A percentile compares a stretch with the other conserved stretches of the same genome.
These are phyloP conservation scores for Barypeithes pellucidus DNA, from an alignment of 2,888 invertebrate genomes.

Conservation along the genomic window DNA sequence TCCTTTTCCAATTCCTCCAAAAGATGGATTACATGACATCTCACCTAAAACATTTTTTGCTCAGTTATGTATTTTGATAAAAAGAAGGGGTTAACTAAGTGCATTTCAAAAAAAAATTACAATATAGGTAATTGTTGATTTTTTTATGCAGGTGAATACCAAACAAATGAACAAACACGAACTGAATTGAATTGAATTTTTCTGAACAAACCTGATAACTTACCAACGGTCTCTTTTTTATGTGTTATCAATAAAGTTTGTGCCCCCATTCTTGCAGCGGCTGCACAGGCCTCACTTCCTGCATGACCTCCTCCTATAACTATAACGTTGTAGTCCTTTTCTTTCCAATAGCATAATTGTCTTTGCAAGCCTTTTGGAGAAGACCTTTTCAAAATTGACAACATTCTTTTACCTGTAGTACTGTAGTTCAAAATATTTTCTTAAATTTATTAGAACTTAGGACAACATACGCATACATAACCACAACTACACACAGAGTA, in stretches of 20 bases:
- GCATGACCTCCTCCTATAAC: constrained; percentile 95
- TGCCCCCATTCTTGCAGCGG: constrained; percentile 88
- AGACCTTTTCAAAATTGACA: constrained; percentile 9
- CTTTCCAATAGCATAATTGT: constrained; percentile 34
- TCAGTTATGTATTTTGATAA: neutral
- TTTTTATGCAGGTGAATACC: no score
- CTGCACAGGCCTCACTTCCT: constrained; percentile 89
- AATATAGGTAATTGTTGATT: no score
- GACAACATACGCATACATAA: no score
- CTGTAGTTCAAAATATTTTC: neutral
- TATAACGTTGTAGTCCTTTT: constrained; percentile 78
- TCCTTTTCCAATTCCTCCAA: constrained; percentile 94
- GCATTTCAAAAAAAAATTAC: no score
- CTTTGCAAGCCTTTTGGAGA: neutral
- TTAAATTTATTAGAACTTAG: neutral
- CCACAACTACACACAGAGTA: no score
- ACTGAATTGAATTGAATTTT: no score
- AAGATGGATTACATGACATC: constrained; percentile 96
- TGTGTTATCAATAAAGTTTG: constrained; percentile 88
- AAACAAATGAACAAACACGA: no score
- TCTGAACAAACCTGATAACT: no score
- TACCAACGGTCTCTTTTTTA: constrained; percentile 86
- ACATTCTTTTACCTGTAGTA: neutral
- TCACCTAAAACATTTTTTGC: constrained; percentile 75
- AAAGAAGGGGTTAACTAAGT: no score